Evolutionary conservation across 2,888 invertebrate genomes (phyloP), one percentile per base, ranked within the genome.

Genomic region (Calliphora vomitoria): DNA sequence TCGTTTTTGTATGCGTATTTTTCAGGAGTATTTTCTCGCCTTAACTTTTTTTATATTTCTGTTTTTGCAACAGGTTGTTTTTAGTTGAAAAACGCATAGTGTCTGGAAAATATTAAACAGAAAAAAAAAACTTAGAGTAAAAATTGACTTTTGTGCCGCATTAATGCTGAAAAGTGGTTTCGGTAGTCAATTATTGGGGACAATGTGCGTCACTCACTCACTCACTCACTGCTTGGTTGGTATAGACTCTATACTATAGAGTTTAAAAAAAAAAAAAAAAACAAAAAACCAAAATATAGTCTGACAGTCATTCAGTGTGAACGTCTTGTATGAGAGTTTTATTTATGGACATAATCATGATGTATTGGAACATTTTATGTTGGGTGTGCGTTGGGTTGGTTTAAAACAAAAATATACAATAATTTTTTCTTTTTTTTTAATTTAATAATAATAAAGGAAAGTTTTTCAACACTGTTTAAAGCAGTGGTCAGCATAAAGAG

Each of bases 121-220:
- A n/a, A n/a, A n/a, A 25, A 25, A 25, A 25, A 25, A 25, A 25
- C 25, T 25, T 25, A 25, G 2, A 25, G 25, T 25, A 25, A 25
- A 62, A 62, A 71, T 71, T 76, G 69, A 20, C 62, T 75, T 55
- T 76, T 71, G 60, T 44, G 68, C 15, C 6, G 44, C 6, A 71
- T 62, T 44, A 81, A 81, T 60, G 71, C 25, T 80, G 75, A 84
- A 81, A 81, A 76, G 76, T 68, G 66, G 83, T 81, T 81, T 81
- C 66, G 64, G 80, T 81, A 72, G 76, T 74, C 72, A 84, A 78
- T 78, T 66, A 84, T 87, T 86, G 86, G 58, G 76, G 71, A 83
- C 80, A 80, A 58, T 50, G 55, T 50, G 50, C 50, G 50, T n/a
- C 5, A 50, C 13, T 50, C n/a, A n/a, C n/a, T n/a, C 5, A 5